phyloP scores from a whole-genome alignment of 35 echinoderm and acorn worm genomes.

The Ophiothrix spiculata region DNA sequence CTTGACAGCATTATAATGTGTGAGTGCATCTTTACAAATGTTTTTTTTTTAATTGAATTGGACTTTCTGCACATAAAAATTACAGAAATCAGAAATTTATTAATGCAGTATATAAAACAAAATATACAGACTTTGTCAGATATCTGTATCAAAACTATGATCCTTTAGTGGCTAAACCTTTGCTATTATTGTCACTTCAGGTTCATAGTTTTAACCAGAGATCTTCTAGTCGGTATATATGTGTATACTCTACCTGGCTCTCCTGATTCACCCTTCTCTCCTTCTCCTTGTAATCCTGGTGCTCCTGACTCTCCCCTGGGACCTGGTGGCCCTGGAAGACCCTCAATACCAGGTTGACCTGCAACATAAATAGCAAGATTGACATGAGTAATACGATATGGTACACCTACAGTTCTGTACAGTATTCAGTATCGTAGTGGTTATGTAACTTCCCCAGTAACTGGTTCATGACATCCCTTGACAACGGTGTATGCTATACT shows the following conservation, averaged over 20 bases:
- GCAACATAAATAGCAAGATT: neutral
- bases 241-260: conserved; percentile 37
- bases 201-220: neutral
- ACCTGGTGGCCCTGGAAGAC: conserved; percentile 44
- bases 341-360: conserved; percentile 59
- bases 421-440: no score
- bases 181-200: neutral
- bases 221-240: no score
- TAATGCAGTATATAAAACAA: neutral
- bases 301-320: conserved; percentile 34
- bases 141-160: neutral
- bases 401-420: neutral
- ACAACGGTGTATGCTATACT: no score
- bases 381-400: neutral
- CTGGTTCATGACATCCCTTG: neutral
- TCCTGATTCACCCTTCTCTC: conserved; percentile 72
- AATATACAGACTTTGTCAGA: neutral
- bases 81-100: no score
- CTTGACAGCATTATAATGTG: no score
- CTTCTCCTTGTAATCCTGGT: conserved; percentile 49
- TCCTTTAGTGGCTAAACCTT: neutral
- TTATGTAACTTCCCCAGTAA: neutral
- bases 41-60: no score
- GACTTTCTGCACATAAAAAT: no score
- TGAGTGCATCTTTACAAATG: no score